These are phyloP conservation scores for Crepidodera aurea DNA, from an alignment of 2,888 invertebrate species.

Conservation along the genomic window DNA sequence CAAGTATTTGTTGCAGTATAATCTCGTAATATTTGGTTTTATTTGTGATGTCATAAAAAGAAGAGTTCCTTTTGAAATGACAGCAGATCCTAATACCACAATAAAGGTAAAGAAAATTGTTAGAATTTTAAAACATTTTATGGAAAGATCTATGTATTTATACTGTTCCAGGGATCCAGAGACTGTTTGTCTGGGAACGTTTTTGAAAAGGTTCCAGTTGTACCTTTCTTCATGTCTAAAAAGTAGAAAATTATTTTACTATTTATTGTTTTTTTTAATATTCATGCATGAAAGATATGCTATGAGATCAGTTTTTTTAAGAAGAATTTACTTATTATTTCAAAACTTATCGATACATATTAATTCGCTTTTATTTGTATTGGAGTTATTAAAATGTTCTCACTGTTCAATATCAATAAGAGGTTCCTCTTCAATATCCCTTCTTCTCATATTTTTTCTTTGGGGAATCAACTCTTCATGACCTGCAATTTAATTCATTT, in stretches of 20 bases:
- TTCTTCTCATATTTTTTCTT: background rate
- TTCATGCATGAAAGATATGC: too few relatives aligned
- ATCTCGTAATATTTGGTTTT: conserved; percentile 64
- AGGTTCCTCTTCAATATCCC: conserved; percentile 2
- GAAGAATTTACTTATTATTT: too few relatives aligned
- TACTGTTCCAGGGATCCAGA: conserved; percentile 74
- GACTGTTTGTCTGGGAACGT: conserved; percentile 72
- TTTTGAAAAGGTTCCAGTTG: conserved; percentile 81
- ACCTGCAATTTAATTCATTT: background rate
- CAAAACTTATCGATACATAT: too few relatives aligned
- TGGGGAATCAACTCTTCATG: background rate
- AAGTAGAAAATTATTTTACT: conserved; percentile 1
- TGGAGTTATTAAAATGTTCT: background rate
- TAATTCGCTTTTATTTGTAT: too few relatives aligned
- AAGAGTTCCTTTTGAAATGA: conserved; percentile 76
- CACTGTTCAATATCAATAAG: background rate
- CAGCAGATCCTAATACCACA: conserved; percentile 72
- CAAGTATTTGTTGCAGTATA: conserved; percentile 67
- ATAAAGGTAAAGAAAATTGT: conserved; percentile 74
- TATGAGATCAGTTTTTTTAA: too few relatives aligned
- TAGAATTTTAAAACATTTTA: conserved; percentile 72
- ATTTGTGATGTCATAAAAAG: conserved; percentile 79
- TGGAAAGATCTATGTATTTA: conserved; percentile 68
- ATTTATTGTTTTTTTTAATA: too few relatives aligned
- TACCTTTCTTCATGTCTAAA: conserved; percentile 38